Conservation (phyloP, 2,888 invertebrate genomes). For the Chrysodeixis includens region DNA sequence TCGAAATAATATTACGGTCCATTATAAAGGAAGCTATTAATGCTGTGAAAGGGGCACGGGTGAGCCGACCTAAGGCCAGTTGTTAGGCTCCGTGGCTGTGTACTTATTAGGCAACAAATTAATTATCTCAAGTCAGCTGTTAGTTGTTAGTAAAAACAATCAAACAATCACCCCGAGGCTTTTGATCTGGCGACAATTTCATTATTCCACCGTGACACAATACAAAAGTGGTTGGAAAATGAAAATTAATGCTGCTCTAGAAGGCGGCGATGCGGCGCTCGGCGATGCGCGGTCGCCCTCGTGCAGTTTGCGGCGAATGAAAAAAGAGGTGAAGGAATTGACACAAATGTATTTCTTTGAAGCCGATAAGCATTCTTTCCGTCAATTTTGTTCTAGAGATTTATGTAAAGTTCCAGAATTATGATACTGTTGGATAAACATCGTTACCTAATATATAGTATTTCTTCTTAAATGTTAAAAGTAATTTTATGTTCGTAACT, state of each 20-base stretch:
- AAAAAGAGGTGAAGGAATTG: constrained; percentile 12
- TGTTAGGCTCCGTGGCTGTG: constrained; percentile 16
- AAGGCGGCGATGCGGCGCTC: neutral
- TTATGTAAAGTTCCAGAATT: too few species aligned
- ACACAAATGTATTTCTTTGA: neutral
- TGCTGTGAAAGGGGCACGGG: neutral
- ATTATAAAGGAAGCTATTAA: constrained; percentile 22
- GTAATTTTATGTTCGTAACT: too few species aligned
- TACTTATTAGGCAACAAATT: constrained; percentile 32
- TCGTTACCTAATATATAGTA: too few species aligned
- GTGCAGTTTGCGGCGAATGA: neutral
- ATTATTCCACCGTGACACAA: constrained; percentile 43
- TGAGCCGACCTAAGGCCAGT: constrained; percentile 12
- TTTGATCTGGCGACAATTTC: constrained; percentile 47
- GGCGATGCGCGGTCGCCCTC: neutral
- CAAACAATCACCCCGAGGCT: constrained; percentile 35
- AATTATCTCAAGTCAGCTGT: constrained; percentile 28
- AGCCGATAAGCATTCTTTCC: neutral
- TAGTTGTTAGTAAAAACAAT: constrained; percentile 16
- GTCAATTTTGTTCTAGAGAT: neutral
- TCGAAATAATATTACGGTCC: constrained; percentile 15
- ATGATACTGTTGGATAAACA: too few species aligned
- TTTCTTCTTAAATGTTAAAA: too few species aligned
- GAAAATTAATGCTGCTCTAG: constrained; percentile 21
- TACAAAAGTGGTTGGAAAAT: constrained; percentile 47